Evolutionary conservation across 1,140 invertebrate species (phyloP).

Genomic region (Lordiphosa collinella): DNA sequence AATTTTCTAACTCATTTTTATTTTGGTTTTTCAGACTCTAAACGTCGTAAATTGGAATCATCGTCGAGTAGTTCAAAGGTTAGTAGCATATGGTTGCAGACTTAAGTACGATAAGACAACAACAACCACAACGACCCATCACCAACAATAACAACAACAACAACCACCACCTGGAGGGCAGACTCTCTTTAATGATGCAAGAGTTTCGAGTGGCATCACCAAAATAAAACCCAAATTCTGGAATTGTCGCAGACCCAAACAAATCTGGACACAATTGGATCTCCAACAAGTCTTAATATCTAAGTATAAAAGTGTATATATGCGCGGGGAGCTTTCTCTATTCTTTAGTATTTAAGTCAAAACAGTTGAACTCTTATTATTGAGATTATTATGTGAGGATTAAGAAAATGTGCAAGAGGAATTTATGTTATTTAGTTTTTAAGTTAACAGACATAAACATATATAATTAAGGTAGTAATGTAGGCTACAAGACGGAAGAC

Average conservation of each 20-base stretch:
- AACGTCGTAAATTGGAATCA: slow-evolving; percentile 89
- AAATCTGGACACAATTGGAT: background rate
- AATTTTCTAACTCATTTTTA: background rate
- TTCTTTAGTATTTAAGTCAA: background rate
- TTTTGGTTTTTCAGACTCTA: slow-evolving; percentile 83
- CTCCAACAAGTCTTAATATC: slow-evolving; percentile 1
- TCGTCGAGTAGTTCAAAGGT: slow-evolving; percentile 86
- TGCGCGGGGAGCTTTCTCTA: background rate
- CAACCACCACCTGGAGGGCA: slow-evolving; percentile 19
- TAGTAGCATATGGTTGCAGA: slow-evolving; percentile 82
- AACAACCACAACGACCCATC: slow-evolving; percentile 28
- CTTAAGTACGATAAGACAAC: slow-evolving; percentile 72
- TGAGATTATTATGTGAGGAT: background rate
- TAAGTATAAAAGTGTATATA: background rate
- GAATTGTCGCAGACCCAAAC: too few species aligned
- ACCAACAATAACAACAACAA: slow-evolving; percentile 23
- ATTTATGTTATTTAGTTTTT: background rate
- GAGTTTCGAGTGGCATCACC: background rate
- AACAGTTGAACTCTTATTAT: background rate
- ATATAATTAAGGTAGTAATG: too few species aligned
- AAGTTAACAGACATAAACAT: too few species aligned
- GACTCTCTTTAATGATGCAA: slow-evolving; percentile 2
- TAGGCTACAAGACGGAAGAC: too few species aligned
- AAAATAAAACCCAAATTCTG: background rate
- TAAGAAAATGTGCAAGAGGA: background rate